Evolutionary conservation across 2,888 invertebrate species (phyloP), one percentile per base, ranked within the genome.

Genomic region (Agonopterix alstromeriana): DNA sequence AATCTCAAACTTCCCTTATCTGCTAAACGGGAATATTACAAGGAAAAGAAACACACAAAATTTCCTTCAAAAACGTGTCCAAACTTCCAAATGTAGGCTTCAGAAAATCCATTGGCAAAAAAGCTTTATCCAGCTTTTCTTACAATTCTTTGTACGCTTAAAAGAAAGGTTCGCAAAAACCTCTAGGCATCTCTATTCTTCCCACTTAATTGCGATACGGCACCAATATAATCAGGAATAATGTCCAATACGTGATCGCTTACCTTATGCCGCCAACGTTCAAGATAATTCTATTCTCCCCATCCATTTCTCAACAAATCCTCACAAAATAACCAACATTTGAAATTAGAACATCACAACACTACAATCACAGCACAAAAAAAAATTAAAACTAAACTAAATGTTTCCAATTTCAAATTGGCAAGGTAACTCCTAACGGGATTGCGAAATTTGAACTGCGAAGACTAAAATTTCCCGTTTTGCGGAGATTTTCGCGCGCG

Each of bases 251-350:
- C 42, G 36, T 14, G 40, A 36, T 27, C 27, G 27, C 77, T 70
- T 61, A 95, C 85, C 95, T 92, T 78, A 97, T 97, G 56, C 97
- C 97, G 58, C 97, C 97, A 75, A 97, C 97, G 90, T 97, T 97
- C 75, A 97, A 90, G 80, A 97, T 95, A 70, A 97, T 96, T 74
- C 97, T 93, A 85, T 97, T 97, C 90, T 97, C 97, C 61, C 95
- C 94, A 92, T 96, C 96, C 94, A 95, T 94, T 67, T 67, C 79
- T 73, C 35, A 72, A 70, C 61, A 69, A 52, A 57, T 53, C 48
- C 53, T 52, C 63, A 58, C 61, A 48, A 49, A 45, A 53, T 49
- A 52, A 58, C 57, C 61, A 55, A 68, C 73, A 74, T 71, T 70
- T 63, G 65, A 66, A 65, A 60, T 53, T 70, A 72, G 68, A 69